Evolutionary conservation across 2,113 vertebrate genomes (phyloP).

Genomic region (Trematocara stigmaticum): DNA sequence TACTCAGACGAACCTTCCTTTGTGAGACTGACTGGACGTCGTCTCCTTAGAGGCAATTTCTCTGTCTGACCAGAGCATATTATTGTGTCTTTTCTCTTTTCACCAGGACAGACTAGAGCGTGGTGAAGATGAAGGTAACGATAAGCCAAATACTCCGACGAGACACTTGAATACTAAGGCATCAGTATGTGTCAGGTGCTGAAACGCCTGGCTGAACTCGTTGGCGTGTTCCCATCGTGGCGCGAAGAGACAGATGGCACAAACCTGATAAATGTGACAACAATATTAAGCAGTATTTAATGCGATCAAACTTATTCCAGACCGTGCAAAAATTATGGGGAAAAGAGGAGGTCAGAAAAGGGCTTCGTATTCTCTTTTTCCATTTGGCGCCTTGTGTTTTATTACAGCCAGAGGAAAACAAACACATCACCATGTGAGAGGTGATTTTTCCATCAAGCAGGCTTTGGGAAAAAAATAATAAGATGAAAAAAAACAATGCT

Average conservation of each 20-base stretch:
- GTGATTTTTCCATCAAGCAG: background rate
- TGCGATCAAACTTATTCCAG: background rate
- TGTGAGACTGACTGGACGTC: slow-evolving; percentile 22
- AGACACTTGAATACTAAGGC: slow-evolving; percentile 9
- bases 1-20: slow-evolving; percentile 10
- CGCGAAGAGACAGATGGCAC: background rate
- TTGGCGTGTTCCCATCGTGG: slow-evolving; percentile 7
- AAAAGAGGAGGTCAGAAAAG: background rate
- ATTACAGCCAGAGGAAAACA: background rate
- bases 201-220: background rate
- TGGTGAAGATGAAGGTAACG: background rate
- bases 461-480: background rate
- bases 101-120: background rate
- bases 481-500: background rate
- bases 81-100: background rate
- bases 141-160: background rate
- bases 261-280: background rate
- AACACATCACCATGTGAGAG: background rate
- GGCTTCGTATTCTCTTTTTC: background rate
- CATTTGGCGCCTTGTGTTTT: background rate
- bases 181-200: slow-evolving; percentile 4
- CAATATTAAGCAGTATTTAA: background rate
- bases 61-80: background rate
- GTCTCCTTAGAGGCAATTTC: slow-evolving; percentile 13
- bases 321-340: background rate